Conservation (phyloP, 2,113 vertebrate genomes). For the cat (Felis catus) region DNA sequence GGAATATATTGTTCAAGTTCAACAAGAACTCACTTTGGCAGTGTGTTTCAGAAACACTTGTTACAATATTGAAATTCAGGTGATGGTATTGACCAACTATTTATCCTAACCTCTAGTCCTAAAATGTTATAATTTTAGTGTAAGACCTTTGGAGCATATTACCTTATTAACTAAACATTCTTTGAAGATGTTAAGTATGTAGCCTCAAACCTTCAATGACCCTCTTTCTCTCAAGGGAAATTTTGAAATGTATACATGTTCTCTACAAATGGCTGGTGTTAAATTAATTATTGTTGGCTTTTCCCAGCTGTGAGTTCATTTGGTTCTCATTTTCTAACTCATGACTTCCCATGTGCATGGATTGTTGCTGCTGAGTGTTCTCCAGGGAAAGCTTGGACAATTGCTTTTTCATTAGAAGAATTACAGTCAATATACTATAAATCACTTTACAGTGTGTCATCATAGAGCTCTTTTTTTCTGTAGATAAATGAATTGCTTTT, state of each 20-base stretch:
- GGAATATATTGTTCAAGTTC: conserved; percentile 55
- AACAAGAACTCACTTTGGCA: conserved; percentile 51
- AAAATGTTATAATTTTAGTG: not conserved
- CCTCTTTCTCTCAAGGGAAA: conserved; percentile 84
- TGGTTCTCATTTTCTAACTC: conserved; percentile 86
- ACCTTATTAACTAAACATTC: conserved; percentile 68
- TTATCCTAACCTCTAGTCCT: not conserved
- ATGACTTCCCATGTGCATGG: conserved; percentile 77
- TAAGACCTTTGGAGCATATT: conserved; percentile 48
- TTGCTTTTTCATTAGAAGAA: conserved; percentile 86
- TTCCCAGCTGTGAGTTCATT: conserved; percentile 88
- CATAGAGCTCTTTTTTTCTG: conserved; percentile 76
- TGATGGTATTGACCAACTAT: not conserved
- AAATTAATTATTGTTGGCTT: conserved; percentile 86
- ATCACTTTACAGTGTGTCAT: conserved; percentile 82
- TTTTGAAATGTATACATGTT: conserved; percentile 80
- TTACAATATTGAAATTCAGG: conserved; percentile 64
- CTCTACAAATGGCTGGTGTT: conserved; percentile 81
- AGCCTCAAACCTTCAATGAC: conserved; percentile 80
- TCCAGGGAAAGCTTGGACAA: conserved; percentile 83
- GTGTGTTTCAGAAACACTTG: conserved; percentile 55
- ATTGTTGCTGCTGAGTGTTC: conserved; percentile 74
- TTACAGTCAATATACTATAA: conserved; percentile 80
- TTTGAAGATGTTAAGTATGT: conserved; percentile 73
- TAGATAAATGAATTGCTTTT: conserved; percentile 61